Percentiles rank a stretch among this genome's conserved stretches.
These are phyloP conservation scores for Myotis planiceps DNA, from an alignment of 2,797 vertebrate genomes.

Conservation along the genomic window DNA sequence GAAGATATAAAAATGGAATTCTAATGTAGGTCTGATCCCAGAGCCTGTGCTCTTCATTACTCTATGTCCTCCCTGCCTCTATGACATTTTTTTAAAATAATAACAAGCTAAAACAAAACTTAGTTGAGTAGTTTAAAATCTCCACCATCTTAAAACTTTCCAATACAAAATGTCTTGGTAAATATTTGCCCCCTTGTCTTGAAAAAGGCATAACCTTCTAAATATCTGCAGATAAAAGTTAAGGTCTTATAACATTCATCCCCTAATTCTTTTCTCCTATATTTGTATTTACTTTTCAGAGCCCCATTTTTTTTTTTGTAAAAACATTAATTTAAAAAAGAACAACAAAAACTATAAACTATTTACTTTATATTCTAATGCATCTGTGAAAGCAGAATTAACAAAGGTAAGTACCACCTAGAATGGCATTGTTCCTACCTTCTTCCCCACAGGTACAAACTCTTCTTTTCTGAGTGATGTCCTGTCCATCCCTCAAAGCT, in stretches of 20 bases:
- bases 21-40: neutral
- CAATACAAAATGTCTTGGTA: constrained; percentile 41
- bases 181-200: neutral
- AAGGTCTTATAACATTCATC: neutral
- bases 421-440: neutral
- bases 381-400: neutral
- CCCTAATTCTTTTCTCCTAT: constrained; percentile 1
- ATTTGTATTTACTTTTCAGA: constrained; percentile 28
- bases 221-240: constrained; percentile 6
- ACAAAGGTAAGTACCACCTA: neutral
- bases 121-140: constrained; percentile 38
- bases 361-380: constrained; percentile 29
- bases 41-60: neutral
- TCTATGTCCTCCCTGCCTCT: neutral
- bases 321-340: neutral
- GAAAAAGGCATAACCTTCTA: constrained; percentile 19
- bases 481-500: neutral
- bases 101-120: neutral
- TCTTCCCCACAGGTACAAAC: neutral
- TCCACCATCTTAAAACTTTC: constrained; percentile 25
- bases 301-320: neutral
- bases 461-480: neutral
- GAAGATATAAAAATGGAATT: neutral
- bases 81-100: neutral
- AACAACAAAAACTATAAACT: neutral